Evolutionary conservation across 2,888 invertebrate genomes (phyloP).

Genomic region (Stegana nigrithorax): DNA sequence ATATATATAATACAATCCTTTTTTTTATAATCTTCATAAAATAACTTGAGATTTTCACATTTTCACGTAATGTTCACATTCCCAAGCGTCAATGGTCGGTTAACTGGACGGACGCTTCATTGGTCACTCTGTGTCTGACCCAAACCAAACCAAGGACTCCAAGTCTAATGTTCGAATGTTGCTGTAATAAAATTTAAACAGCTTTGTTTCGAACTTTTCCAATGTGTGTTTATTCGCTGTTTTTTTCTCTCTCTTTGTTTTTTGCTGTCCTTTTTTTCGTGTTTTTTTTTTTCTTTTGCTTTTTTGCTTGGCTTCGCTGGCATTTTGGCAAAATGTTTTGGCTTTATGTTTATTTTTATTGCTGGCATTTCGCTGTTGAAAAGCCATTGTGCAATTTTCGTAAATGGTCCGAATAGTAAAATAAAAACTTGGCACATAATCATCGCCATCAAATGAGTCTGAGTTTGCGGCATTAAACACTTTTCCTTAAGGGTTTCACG

Average conservation of each 20-base stretch:
- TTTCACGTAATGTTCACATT: background rate
- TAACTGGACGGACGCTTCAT: background rate
- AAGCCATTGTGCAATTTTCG: background rate
- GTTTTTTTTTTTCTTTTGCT: background rate
- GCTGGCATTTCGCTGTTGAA: background rate
- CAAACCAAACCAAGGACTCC: background rate
- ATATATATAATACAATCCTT: slow-evolving; percentile 2
- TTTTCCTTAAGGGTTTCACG: no score
- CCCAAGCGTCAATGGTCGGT: background rate
- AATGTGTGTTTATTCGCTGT: background rate
- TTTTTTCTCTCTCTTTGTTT: no score
- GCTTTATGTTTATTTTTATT: slow-evolving; percentile 11
- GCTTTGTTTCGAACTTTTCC: background rate
- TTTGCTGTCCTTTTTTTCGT: background rate
- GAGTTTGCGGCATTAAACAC: no score
- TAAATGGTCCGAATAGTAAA: slow-evolving; percentile 10
- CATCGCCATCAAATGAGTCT: background rate
- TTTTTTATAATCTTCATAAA: slow-evolving; percentile 7
- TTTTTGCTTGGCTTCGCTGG: background rate
- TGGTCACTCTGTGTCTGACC: background rate
- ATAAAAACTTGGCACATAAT: slow-evolving; percentile 3
- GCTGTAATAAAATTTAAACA: background rate
- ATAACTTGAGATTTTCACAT: background rate
- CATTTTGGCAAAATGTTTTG: slow-evolving; percentile 1
- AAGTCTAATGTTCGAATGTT: background rate